Percentiles rank a stretch among this genome's conserved stretches.
Evolutionary conservation across 2,797 vertebrate species (phyloP).

Genomic region (Enteromius argenteus): DNA sequence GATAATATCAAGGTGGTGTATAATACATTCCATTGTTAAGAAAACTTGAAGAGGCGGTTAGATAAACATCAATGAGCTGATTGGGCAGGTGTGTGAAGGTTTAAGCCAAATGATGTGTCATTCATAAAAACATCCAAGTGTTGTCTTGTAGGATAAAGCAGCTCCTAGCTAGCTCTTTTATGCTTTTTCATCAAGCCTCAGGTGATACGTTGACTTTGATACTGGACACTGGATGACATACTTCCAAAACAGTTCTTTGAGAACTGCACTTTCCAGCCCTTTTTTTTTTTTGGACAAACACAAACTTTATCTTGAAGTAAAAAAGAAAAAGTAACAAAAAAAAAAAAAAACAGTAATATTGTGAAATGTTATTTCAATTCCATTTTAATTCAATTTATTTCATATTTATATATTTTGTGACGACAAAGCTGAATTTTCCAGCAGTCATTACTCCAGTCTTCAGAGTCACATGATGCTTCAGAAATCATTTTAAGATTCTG

Average conservation of each 20-base stretch:
- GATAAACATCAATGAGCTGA: conserved; percentile 16
- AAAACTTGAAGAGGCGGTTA: conserved; percentile 32
- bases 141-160: conserved; percentile 9
- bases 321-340: neutral
- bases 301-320: neutral
- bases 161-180: neutral
- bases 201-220: conserved; percentile 10
- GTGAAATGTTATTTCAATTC: neutral
- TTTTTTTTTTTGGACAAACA: conserved; percentile 41
- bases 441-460: neutral
- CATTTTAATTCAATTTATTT: neutral
- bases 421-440: neutral
- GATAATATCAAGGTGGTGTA: neutral
- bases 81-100: conserved; percentile 13
- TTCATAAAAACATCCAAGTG: conserved; percentile 21
- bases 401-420: neutral
- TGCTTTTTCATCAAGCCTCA: conserved; percentile 5
- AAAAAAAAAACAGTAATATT: neutral
- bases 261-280: conserved; percentile 7
- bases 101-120: conserved; percentile 14
- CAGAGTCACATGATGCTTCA: neutral
- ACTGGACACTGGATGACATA: conserved; percentile 31
- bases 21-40: conserved; percentile 4
- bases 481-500: neutral
- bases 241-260: conserved; percentile 59